Base-by-base conservation (phyloP, 2,888 invertebrate genomes). In the Deilephila porcellus region DNA sequence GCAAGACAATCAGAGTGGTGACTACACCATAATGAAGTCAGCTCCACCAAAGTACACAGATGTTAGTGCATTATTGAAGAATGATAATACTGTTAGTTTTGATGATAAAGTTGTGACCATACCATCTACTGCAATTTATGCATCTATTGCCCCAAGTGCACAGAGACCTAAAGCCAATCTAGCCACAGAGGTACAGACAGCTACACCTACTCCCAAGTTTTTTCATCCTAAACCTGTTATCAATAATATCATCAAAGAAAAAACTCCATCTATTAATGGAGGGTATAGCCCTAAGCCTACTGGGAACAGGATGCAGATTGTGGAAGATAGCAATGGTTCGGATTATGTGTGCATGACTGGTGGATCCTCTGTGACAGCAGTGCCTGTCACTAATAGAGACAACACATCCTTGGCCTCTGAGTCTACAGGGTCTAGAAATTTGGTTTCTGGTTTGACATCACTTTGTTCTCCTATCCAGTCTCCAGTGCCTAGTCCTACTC, bases 271-370 rank as follows among this genome's bases (percentile, higher is more conserved):
- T 76, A 82, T 87, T 1, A 94, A 93, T 86, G 93, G 93, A 63
- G 88, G 86, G 5, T 93, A 87, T 78, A 86, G 78, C 80, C 76
- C 87, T 14, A 93, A 93, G 76, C 86, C 82, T 67, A 80, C 85
- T 71, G 87, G 83, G 25, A 91, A 86, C 78, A 90, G 93, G 79
- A 93, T 95, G 92, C 93, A 94, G 80, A 95, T 95, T 85, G 95
- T 95, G 60, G 97, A 97, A 75, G 97, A 97, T 78, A 96, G 97
- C 25, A 97, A 97, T 86, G 97, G 97, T 76, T 97, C 97, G 20
- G 97, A 97, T 85, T 97, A 97, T 91, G 97, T 97, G 34, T 97
- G 97, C 83, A 97, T 97, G 97, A 97, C 97, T 19, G 97, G 97
- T n/a, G 96, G 96, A 59, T 95, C 96, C 73, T 90, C 95, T 29